Evolutionary conservation across 2,113 vertebrate genomes (phyloP), one percentile per base, ranked within the genome.

Genomic region (Hyperopisus bebe): DNA sequence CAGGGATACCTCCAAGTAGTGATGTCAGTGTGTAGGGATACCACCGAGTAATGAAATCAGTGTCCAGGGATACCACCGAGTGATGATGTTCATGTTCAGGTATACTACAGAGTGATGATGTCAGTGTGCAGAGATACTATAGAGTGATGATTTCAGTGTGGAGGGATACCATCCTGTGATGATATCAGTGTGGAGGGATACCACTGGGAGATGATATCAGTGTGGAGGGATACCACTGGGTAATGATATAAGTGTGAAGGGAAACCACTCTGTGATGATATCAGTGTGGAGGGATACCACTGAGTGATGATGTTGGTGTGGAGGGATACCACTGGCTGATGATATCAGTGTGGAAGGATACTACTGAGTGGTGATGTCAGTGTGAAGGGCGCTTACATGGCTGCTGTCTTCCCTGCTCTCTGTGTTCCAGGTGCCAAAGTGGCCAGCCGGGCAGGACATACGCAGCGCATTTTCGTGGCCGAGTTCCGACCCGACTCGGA

Each of bases 401-500:
- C 80, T 48, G 46, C 31, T 48, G 5, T 39, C 31, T 87, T 53
- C 55, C n/a, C 13, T 51, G 3, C 48, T 90, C 44, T 24, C 0
- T 91, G 90, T 93, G 6, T 47, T 47, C 80, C 82, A 99, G 98
- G 98, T 96, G 96, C 97, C 96, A 98, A 97, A 97, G 96, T 99
- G 92, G 98, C 98, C 92, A 98, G 96, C 93, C 95, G 96, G 91
- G 95, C 96, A 17, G 98, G 98, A 89, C 98, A 99, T 92, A 97
- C 95, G 89, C 97, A 98, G 91, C 97, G 98, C 89, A 98, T 99
- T 94, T 99, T 99, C 94, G 98, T 99, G 94, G 98, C 98, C 2
- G 98, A 99, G 94, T 99, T 99, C 94, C 95, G 98, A 4, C 98
- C 98, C 0, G 98, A 99, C 94, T 99, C 98, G 0, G 98, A 99